Evolutionary conservation across 2,797 vertebrate genomes (phyloP).

Genomic region (Brotogeris chrysoptera): DNA sequence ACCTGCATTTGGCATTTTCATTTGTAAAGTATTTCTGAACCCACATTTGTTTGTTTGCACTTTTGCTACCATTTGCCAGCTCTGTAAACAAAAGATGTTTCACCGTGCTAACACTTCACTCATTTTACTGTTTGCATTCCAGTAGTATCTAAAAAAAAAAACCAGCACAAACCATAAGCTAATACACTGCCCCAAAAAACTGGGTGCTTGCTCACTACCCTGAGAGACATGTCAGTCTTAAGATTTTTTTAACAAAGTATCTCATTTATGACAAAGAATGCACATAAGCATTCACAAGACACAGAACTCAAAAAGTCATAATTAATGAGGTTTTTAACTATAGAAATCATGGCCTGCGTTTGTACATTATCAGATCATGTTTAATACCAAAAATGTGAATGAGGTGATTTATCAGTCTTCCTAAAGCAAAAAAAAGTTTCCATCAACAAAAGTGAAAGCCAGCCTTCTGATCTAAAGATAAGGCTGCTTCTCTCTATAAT

Average conservation of each 20-base stretch:
- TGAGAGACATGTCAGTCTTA: neutral
- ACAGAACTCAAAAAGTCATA: neutral
- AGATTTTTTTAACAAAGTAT: neutral
- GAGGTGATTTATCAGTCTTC: neutral
- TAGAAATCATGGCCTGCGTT: neutral
- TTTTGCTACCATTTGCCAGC: constrained; percentile 36
- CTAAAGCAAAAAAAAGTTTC: neutral
- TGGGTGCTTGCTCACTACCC: neutral
- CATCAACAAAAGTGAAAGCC: neutral
- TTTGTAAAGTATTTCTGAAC: constrained; percentile 19
- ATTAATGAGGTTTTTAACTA: neutral
- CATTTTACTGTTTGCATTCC: constrained; percentile 14
- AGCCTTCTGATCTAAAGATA: neutral
- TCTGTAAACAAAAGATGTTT: constrained; percentile 53
- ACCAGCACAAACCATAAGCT: neutral
- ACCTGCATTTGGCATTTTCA: constrained; percentile 14
- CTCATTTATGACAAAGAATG: neutral
- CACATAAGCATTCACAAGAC: neutral
- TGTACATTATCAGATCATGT: neutral
- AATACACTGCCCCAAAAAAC: neutral
- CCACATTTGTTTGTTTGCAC: constrained; percentile 36
- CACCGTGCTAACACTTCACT: neutral
- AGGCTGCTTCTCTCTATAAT: constrained; percentile 16
- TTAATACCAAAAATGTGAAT: neutral
- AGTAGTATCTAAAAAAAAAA: neutral